Conservation (phyloP, 2,113 vertebrate species). For the Pedionomus torquatus region DNA sequence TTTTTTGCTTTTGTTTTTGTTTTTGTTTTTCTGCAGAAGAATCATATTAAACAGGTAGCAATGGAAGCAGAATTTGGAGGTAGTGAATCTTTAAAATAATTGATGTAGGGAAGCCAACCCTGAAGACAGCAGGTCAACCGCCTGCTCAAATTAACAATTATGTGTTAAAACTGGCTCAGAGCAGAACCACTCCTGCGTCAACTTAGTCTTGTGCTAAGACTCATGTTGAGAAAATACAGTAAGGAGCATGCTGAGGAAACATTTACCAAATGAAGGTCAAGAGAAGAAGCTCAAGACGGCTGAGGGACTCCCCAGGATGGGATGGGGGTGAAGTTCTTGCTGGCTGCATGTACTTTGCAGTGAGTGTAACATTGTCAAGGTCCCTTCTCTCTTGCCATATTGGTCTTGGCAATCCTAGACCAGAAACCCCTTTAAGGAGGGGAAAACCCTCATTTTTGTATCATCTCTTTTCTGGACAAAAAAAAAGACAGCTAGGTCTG, state of each 20-base stretch:
- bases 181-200: neutral
- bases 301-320: neutral
- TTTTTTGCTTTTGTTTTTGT: neutral
- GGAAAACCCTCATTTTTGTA: neutral
- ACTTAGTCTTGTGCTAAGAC: too few species aligned
- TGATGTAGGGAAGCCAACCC: neutral
- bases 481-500: neutral
- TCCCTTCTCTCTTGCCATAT: neutral
- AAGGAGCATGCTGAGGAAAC: neutral
- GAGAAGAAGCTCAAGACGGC: neutral
- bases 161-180: neutral
- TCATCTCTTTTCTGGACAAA: neutral
- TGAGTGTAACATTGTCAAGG: neutral
- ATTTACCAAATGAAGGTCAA: neutral
- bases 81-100: neutral
- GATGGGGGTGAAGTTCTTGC: neutral
- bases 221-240: neutral
- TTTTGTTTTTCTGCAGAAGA: neutral
- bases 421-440: neutral
- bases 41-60: conserved; percentile 18
- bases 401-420: neutral
- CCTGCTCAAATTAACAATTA: neutral
- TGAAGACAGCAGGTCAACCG: neutral
- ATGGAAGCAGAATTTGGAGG: neutral
- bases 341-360: neutral